These are phyloP conservation scores for Tachypleus tridentatus DNA, from an alignment of 1,140 invertebrate species.

Conservation along the genomic window DNA sequence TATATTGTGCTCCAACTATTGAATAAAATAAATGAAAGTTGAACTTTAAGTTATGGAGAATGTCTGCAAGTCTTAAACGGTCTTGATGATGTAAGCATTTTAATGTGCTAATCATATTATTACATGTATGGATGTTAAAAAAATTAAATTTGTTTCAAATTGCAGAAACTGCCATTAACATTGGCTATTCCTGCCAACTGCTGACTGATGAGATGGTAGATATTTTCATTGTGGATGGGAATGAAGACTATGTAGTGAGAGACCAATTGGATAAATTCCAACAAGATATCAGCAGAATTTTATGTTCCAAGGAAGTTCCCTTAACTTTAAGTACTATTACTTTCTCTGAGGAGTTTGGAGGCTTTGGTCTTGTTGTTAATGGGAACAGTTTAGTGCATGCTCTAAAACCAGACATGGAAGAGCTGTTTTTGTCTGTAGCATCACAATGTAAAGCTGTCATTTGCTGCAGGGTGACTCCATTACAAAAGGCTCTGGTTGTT, in stretches of 20 bases:
- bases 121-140: too few species aligned
- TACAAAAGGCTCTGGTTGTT: conserved; percentile 96
- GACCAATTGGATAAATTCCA: conserved; percentile 62
- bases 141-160: neutral
- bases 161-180: conserved; percentile 93
- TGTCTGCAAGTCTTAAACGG: too few species aligned
- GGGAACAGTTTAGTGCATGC: conserved; percentile 93
- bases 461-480: conserved; percentile 91
- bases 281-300: conserved; percentile 46
- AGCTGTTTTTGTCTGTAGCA: conserved; percentile 59
- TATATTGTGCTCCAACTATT: too few species aligned
- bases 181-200: conserved; percentile 96
- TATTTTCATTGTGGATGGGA: conserved; percentile 84
- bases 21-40: too few species aligned
- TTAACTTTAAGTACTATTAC: too few species aligned
- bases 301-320: conserved; percentile 1
- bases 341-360: conserved; percentile 35
- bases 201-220: conserved; percentile 94
- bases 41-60: too few species aligned
- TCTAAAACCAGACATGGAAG: conserved; percentile 75
- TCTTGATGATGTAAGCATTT: too few species aligned
- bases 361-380: conserved; percentile 91
- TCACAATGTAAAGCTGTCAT: conserved; percentile 55
- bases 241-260: conserved; percentile 66
- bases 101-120: too few species aligned